These are phyloP conservation scores for Bambusicola thoracicus DNA, from an alignment of 2,113 vertebrate species.

Conservation along the genomic window DNA sequence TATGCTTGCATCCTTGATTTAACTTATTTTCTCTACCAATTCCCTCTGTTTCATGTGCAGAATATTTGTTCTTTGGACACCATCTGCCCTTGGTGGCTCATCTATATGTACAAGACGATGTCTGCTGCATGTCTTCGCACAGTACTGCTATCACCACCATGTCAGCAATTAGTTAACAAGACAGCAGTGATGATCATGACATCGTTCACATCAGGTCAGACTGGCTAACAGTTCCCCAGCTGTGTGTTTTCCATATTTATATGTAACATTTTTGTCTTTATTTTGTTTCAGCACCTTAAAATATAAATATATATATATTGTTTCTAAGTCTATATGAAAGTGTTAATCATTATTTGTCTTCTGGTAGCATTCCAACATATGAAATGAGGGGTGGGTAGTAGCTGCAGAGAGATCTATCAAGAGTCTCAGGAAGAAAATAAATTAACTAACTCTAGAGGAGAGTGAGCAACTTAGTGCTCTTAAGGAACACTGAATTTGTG, in stretches of 20 bases:
- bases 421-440: neutral
- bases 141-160: neutral
- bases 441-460: neutral
- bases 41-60: neutral
- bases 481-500: neutral
- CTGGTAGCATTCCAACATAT: neutral
- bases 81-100: neutral
- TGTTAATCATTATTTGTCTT: neutral
- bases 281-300: neutral
- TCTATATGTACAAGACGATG: neutral
- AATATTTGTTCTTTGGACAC: neutral
- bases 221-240: neutral
- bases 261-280: neutral
- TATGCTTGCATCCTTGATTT: accelerated
- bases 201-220: neutral
- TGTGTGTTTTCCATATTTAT: neutral
- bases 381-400: neutral
- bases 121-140: neutral
- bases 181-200: neutral
- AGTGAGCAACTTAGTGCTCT: neutral
- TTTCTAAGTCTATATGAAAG: accelerated
- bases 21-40: neutral
- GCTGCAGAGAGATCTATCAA: neutral
- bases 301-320: neutral
- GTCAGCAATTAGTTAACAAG: neutral